Base-by-base conservation (phyloP, 2,888 invertebrate species). In the Drosophila fulvimacula region DNA sequence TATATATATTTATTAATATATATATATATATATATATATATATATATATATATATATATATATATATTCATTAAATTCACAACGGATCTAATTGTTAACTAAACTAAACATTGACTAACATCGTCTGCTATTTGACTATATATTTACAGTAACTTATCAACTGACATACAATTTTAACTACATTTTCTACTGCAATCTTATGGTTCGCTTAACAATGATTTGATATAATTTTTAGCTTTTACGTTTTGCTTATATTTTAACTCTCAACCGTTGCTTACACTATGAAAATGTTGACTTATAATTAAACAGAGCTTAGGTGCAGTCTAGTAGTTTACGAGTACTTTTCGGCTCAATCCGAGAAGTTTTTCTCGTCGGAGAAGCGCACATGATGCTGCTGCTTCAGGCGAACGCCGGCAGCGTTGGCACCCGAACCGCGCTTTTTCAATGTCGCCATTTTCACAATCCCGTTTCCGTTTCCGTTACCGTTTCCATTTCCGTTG, bases 351-450 rank as follows among this genome's bases (percentile, higher is more conserved):
- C 61, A 91, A 78, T 91, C 91, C 60, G 91, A 91, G 78, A 91
- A 91, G 67, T 91, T 91, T 68, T 91, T 91, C 80, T 91, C 91
- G 70, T 91, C 91, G 46, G 91, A 91, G 75, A 91, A 91, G 69
- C 91, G 91, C 69, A 91, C 91, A 81, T 91, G 91, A 73, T 91
- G 91, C 64, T 91, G 91, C 69, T 87, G 90, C 71, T 91, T 90
- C 30, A 90, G 76, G 39, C 90, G 72, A 9, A 64, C 56, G 32
- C 73, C 68, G 30, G 21, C 57, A 21, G 51, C 19, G 38, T 27
- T 38, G 2, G 59, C 38, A 17, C 59, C 65, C n/a, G 59, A 38
- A 52, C 59, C 81, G 48, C 52, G 69, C 32, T 57, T 73, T 27
- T 82, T 66, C 53, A 69, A 64, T 67, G 79, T 59, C 44, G 69